Evolutionary conservation across 2,888 invertebrate species (phyloP), one percentile per base, ranked within the genome.

Genomic region (Epinotia demarniana): DNA sequence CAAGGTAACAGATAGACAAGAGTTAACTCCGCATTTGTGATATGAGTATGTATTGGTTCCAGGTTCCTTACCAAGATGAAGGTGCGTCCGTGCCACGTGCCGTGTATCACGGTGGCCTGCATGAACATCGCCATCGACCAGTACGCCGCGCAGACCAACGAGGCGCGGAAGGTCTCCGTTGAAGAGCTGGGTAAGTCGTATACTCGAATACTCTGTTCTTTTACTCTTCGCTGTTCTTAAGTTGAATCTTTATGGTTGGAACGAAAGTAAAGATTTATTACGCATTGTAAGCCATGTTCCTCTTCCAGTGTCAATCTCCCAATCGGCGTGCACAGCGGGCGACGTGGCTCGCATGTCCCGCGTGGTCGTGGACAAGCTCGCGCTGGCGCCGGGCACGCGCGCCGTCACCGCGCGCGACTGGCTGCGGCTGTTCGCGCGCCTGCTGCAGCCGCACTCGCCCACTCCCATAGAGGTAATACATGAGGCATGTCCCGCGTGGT

Each of bases 281-380:
- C 46, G 1, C 3, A 46, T 46, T 46, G 3, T 46, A 49, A 49
- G 16, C 13, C 33, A 2, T 13, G 33, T 77, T 19, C 62, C n/a
- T 60, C 0, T 80, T 80, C 2, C 85, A 94, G 92, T 94, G 64
- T 94, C 95, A 1, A 95, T 96, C 78, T 95, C 95, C 0, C 96
- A 97, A 89, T 97, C 97, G 84, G 96, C 97, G 85, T 98, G 98
- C 92, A 97, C 97, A 39, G 95, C 96, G 70, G 96, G 97, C 82
- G 98, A 98, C 93, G 95, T 98, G 84, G 92, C 95, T 27, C 96
- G 98, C 80, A 98, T 98, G 98, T 97, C 98, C 73, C 95, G 95
- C 76, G 96, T 98, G 77, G 96, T 98, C 83, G 95, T 95, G 23
- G 96, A 96, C 90, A 98, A 98, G 92, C 94, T 98, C 82, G 96